Percentiles rank a stretch among this genome's conserved stretches.
Conservation (phyloP, 35 echinoderm and acorn worm genomes). For the Diadema setosum region DNA sequence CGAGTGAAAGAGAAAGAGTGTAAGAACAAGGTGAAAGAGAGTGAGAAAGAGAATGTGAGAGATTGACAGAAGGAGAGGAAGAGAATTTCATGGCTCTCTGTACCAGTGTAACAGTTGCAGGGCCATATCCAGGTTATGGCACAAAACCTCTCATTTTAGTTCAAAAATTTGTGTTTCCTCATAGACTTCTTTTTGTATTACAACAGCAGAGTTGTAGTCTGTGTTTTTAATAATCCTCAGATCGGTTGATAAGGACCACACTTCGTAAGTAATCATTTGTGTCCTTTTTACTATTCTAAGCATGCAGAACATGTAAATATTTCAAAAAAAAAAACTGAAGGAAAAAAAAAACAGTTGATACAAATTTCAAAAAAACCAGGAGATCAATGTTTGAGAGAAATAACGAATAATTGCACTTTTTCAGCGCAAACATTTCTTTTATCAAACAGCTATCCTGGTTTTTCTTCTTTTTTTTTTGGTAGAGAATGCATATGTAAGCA, state of each 20-base stretch:
- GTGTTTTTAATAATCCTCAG: slow-evolving; percentile 5
- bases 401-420: slow-evolving; percentile 6
- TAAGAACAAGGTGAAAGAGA: too few relatives aligned
- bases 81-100: too few relatives aligned
- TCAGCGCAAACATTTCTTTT: neutral
- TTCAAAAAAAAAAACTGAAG: neutral
- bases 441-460: neutral
- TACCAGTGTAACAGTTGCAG: too few relatives aligned
- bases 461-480: neutral
- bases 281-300: slow-evolving; percentile 32
- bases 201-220: neutral
- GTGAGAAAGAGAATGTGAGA: too few relatives aligned
- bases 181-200: neutral
- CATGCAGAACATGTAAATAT: slow-evolving; percentile 25
- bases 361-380: neutral
- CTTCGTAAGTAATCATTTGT: neutral
- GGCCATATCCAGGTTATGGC: too few relatives aligned
- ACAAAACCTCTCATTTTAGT: too few relatives aligned
- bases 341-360: neutral
- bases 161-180: neutral
- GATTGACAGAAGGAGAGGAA: too few relatives aligned
- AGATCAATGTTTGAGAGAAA: neutral
- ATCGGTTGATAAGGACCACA: slow-evolving; percentile 4
- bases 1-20: too few relatives aligned
- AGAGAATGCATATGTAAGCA: slow-evolving; percentile 14